A percentile compares a stretch with the other conserved stretches of the same genome.
phyloP scores from a whole-genome alignment of 2,797 vertebrate species.

The Calcarius lapponicus region DNA sequence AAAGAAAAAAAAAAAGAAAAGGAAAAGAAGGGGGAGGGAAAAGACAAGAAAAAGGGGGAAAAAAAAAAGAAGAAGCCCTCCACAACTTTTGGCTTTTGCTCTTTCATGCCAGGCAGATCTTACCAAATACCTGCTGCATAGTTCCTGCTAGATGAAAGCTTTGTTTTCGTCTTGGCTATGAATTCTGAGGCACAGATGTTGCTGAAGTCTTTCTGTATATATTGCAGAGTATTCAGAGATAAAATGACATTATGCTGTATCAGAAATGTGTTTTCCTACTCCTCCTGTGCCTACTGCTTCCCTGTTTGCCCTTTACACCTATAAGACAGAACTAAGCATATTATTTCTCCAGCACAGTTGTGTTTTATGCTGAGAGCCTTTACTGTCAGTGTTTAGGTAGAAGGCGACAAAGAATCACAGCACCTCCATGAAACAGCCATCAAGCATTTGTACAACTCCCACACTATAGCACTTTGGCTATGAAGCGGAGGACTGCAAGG shows the following conservation, averaged over 20 bases:
- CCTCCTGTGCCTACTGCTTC: not conserved
- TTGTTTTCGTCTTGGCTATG: not conserved
- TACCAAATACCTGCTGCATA: not conserved
- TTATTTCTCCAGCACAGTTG: not conserved
- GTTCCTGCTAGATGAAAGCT: not conserved
- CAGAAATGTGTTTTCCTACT: not conserved
- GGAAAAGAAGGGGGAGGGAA: rapidly evolving
- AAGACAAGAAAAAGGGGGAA: rapidly evolving
- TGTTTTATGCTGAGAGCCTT: not conserved
- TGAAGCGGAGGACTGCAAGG: not conserved
- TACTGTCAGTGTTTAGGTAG: not conserved
- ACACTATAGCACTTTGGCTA: not conserved
- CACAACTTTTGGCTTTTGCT: not conserved
- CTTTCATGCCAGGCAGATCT: not conserved
- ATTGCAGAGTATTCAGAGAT: not conserved
- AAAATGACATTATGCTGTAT: not conserved
- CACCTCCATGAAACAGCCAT: not conserved
- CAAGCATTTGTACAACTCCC: not conserved
- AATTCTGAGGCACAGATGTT: not conserved
- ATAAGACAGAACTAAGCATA: not conserved
- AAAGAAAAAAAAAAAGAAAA: not conserved
- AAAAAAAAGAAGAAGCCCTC: no score
- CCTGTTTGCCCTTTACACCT: not conserved
- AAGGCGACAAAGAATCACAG: not conserved
- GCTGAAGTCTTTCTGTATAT: not conserved